These are phyloP conservation scores for Oxyura jamaicensis DNA, from an alignment of 2,113 vertebrate genomes.

Conservation along the genomic window DNA sequence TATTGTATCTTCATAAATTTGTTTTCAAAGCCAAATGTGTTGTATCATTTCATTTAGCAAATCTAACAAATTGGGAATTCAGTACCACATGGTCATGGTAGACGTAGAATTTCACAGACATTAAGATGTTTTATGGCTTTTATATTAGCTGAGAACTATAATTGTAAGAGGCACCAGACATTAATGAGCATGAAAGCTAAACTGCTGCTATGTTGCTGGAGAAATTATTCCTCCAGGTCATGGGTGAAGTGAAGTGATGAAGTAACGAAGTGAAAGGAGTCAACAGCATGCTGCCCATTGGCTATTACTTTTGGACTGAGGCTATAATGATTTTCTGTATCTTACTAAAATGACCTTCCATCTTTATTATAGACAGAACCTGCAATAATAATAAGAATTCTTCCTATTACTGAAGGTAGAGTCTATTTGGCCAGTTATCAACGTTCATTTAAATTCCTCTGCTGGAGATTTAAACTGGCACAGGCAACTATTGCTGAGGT, in stretches of 20 bases:
- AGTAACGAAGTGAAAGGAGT: conserved; percentile 6
- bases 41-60: conserved; percentile 19
- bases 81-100: neutral
- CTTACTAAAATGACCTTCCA: neutral
- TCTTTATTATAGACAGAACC: neutral
- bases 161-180: neutral
- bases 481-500: neutral
- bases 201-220: neutral
- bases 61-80: neutral
- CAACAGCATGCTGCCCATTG: neutral
- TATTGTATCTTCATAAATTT: neutral
- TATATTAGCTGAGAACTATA: conserved; percentile 1
- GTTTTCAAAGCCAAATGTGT: neutral
- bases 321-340: conserved; percentile 18
- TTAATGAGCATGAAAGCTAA: neutral
- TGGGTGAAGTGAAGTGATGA: conserved; percentile 13
- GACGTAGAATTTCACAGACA: neutral
- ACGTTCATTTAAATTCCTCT: conserved; percentile 20
- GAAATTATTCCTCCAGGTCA: conserved; percentile 28
- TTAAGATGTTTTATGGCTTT: neutral
- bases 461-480: conserved; percentile 21
- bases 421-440: conserved; percentile 21
- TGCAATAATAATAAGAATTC: neutral
- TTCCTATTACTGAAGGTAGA: neutral
- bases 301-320: neutral